phyloP scores from a whole-genome alignment of 1,140 invertebrate species.

The Nebria ingens region DNA sequence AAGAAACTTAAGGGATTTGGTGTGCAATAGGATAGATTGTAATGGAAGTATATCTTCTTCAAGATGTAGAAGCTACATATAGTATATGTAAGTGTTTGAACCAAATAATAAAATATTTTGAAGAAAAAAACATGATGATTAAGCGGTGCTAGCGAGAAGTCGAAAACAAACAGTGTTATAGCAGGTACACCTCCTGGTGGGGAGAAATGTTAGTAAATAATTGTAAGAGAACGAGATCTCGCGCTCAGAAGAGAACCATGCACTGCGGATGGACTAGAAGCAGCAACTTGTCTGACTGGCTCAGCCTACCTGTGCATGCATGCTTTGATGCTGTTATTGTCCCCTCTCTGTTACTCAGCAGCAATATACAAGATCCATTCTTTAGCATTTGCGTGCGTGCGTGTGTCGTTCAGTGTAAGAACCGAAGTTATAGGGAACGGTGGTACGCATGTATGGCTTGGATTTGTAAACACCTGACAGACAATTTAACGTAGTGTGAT shows the following conservation, averaged over 20 bases:
- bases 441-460: not conserved
- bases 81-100: too few species aligned
- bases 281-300: slow-evolving; percentile 27
- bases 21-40: too few species aligned
- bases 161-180: slow-evolving; percentile 8
- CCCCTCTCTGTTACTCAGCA: too few species aligned
- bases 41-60: too few species aligned
- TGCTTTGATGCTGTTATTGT: slow-evolving; percentile 22
- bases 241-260: not conserved
- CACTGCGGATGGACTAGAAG: slow-evolving; percentile 16
- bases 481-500: too few species aligned
- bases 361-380: slow-evolving; percentile 29
- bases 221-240: not conserved
- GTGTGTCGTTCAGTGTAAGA: slow-evolving; percentile 33
- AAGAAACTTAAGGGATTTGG: too few species aligned
- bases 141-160: not conserved
- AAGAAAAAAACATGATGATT: too few species aligned
- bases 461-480: not conserved
- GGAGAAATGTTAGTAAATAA: not conserved
- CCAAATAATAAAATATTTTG: too few species aligned
- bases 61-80: too few species aligned
- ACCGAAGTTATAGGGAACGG: slow-evolving; percentile 24
- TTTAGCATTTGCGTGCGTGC: slow-evolving; percentile 33
- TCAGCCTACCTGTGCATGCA: slow-evolving; percentile 28
- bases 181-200: slow-evolving; percentile 6